Conservation (phyloP, 2,113 vertebrate genomes). For the Beaufortia kweichowensis region DNA sequence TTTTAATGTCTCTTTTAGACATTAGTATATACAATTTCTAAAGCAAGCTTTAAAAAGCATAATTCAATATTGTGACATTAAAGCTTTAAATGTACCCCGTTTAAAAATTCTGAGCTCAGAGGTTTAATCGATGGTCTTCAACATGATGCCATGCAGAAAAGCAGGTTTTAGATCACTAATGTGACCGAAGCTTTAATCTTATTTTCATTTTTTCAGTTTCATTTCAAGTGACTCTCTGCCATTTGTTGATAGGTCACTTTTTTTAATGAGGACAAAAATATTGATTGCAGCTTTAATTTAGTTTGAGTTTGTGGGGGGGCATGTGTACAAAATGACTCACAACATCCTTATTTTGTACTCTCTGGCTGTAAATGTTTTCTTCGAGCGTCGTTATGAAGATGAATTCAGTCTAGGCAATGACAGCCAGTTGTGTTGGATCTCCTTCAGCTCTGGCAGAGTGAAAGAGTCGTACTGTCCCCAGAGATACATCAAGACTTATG, state of each 20-base stretch:
- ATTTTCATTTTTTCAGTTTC: no score
- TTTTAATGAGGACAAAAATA: slow-evolving; percentile 6
- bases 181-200: not conserved
- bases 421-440: slow-evolving; percentile 27
- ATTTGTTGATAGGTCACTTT: slow-evolving; percentile 43
- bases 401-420: slow-evolving; percentile 9
- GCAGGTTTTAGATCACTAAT: not conserved
- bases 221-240: no score
- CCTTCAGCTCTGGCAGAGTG: slow-evolving; percentile 35
- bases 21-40: not conserved
- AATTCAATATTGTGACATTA: not conserved
- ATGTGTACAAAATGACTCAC: not conserved
- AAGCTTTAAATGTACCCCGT: not conserved
- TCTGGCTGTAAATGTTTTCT: slow-evolving; percentile 24
- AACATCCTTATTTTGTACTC: slow-evolving; percentile 31
- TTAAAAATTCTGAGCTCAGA: not conserved
- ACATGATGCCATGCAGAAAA: not conserved
- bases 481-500: slow-evolving; percentile 57
- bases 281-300: not conserved
- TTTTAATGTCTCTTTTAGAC: not conserved
- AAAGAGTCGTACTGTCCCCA: slow-evolving; percentile 29
- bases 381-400: slow-evolving; percentile 34
- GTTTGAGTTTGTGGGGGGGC: slow-evolving; percentile 14
- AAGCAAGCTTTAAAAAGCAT: not conserved
- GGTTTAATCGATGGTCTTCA: not conserved